Percentiles rank a stretch among this genome's conserved stretches.
phyloP scores from a whole-genome alignment of 2,888 invertebrate genomes.

The Lasioglossum lativentre region DNA sequence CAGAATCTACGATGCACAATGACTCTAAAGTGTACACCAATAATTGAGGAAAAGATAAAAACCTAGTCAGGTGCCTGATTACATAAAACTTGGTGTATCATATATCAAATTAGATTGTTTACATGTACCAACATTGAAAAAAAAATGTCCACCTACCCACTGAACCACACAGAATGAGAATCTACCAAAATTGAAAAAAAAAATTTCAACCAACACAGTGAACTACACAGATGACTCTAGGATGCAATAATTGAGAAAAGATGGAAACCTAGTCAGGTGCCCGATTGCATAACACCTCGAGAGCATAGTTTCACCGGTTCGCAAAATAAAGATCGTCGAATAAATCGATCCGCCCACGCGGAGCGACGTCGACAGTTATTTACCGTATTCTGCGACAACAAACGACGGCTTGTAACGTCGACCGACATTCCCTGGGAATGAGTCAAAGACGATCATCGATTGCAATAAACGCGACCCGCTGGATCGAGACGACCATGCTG shows the following conservation, averaged over 20 bases:
- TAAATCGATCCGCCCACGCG: background rate
- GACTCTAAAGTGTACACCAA: background rate
- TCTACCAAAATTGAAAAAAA: too few species aligned
- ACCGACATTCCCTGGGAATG: constrained; percentile 61
- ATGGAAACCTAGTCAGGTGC: background rate
- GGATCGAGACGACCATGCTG: constrained; percentile 45
- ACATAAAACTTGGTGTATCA: too few species aligned
- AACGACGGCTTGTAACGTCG: constrained; percentile 44
- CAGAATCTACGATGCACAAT: too few species aligned
- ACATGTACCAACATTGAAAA: too few species aligned
- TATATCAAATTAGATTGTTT: too few species aligned
- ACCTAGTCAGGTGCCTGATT: background rate
- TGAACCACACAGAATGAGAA: too few species aligned
- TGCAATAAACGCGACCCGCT: constrained; percentile 52
- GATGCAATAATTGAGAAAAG: background rate
- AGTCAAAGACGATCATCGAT: constrained; percentile 68
- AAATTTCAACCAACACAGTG: background rate
- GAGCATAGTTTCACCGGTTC: background rate
- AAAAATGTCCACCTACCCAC: too few species aligned
- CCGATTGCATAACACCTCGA: background rate
- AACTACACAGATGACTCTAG: background rate
- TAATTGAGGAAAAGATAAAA: background rate
- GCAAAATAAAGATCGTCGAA: background rate
- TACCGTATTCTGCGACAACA: background rate
- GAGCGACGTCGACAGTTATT: background rate